A percentile compares a stretch with the other conserved stretches of the same genome.
These are phyloP conservation scores for Latrodectus geometricus DNA, from an alignment of 1,140 invertebrate genomes.

Conservation along the genomic window DNA sequence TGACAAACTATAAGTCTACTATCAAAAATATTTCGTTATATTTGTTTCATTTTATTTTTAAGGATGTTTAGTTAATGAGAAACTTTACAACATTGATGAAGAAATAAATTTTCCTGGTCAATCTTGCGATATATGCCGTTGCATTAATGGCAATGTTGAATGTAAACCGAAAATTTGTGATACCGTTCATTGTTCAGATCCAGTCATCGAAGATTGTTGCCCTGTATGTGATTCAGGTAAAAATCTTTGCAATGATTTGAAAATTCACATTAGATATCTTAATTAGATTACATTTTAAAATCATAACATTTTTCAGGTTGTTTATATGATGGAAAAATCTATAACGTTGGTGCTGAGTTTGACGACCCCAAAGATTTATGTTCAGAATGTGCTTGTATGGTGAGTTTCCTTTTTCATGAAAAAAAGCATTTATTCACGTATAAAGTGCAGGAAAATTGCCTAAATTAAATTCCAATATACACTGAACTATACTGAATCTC, in stretches of 20 bases:
- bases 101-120: not conserved
- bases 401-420: not conserved
- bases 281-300: not conserved
- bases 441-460: no score
- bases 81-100: not conserved
- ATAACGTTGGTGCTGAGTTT: conserved; percentile 42
- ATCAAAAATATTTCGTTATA: no score
- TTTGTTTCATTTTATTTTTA: not conserved
- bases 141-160: conserved; percentile 1
- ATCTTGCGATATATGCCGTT: conserved; percentile 9
- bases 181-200: conserved; percentile 2
- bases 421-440: not conserved
- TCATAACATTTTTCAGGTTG: conserved; percentile 21
- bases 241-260: not conserved
- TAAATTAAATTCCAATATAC: no score
- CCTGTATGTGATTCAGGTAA: conserved; percentile 32
- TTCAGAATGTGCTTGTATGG: conserved; percentile 54
- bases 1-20: no score
- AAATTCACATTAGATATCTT: not conserved
- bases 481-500: no score
- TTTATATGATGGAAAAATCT: conserved; percentile 32
- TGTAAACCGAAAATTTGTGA: conserved; percentile 16
- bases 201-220: conserved; percentile 15
- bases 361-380: conserved; percentile 44
- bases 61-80: not conserved